These are phyloP conservation scores for Hylia prasina DNA, from an alignment of 2,113 vertebrate species.

Conservation along the genomic window DNA sequence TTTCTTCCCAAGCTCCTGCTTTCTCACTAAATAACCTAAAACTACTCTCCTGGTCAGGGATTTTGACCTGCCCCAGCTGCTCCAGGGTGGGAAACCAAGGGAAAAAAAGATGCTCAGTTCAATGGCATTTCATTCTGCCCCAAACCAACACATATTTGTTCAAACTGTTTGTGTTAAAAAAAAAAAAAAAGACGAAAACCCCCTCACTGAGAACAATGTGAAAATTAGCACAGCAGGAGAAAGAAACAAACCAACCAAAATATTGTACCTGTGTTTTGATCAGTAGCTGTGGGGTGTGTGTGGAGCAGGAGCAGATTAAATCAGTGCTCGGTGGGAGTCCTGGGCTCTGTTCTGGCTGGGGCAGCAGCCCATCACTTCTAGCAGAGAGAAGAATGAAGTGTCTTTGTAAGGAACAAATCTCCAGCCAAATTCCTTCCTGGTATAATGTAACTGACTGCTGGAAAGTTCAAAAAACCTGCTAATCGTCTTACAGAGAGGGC, in stretches of 20 bases:
- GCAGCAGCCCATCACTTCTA: neutral
- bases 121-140: neutral
- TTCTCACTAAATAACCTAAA: neutral
- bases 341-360: neutral
- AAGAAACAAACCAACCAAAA: neutral
- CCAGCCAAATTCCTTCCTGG: conserved; percentile 12
- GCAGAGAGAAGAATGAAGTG: neutral
- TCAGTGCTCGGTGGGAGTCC: neutral
- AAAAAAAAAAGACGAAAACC: neutral
- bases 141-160: neutral
- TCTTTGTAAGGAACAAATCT: neutral
- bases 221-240: neutral
- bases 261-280: neutral
- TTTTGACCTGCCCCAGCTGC: neutral
- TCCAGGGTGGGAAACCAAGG: neutral
- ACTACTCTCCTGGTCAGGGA: neutral
- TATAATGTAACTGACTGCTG: conserved; percentile 11
- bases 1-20: neutral
- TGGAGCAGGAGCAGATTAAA: neutral
- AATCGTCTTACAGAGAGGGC: neutral
- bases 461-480: neutral
- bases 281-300: neutral
- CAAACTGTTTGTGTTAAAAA: neutral
- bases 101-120: neutral
- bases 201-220: neutral